Base-by-base conservation (phyloP, 2,113 vertebrate genomes). In the Raphicerus campestris region DNA sequence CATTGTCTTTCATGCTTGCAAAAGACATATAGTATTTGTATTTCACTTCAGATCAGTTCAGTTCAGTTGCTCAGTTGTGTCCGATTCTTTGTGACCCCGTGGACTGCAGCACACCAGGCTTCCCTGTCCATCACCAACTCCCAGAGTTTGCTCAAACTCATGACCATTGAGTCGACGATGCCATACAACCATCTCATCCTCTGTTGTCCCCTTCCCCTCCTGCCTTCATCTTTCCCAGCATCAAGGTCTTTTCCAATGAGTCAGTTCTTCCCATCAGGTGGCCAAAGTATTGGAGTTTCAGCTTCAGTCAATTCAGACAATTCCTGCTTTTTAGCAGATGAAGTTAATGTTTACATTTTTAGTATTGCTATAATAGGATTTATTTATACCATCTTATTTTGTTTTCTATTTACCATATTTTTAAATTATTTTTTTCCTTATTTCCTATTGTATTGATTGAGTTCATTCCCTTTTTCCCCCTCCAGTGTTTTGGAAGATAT, bases 351-450 rank as follows among this genome's bases (percentile, higher is more conserved):
- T 94, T 58, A 78, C 5, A 49, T 85, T 96, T 75, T 73, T 56
- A 32, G 7, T 4, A 42, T 32, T 87, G 35, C n/a, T 93, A 9
- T 45, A 26, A 42, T 22, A 86, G 39, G 32, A 35, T 87, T 90
- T 90, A 95, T 80, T 63, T 73, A 49, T 53, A 42, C 45, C 47
- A 53, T 87, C n/a, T 92, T 73, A 32, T 32, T 89, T 90, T 51
- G 20, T 45, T 80, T 83, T 93, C 39, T 66, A 83, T 56, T 94
- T 82, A 35, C 24, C 51, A 13, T 73, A 81, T 85, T 88, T 94
- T 81, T 26, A 86, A 35, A 28, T 10, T 39, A 13, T 39, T 80
- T 58, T 75, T 53, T 45, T 30, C 9, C 17, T 39, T 85, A 66
- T 30, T 92, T 61, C 19, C 28, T 17, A 17, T 87, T 73, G 26